Conservation (phyloP, 2,888 invertebrate genomes). For the Euplexia lucipara region DNA sequence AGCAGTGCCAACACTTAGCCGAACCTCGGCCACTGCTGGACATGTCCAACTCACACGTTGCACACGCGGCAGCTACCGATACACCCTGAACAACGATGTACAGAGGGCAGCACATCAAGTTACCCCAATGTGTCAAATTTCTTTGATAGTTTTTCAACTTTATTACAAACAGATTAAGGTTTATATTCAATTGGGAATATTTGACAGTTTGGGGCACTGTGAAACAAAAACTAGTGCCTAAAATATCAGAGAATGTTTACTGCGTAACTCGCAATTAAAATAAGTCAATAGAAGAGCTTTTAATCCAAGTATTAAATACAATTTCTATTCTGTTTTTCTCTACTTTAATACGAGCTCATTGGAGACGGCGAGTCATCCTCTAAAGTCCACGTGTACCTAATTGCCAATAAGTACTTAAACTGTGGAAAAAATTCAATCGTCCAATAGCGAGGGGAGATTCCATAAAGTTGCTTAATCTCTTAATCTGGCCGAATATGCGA, state of each 20-base stretch:
- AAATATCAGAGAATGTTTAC: not conserved
- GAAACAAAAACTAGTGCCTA: not conserved
- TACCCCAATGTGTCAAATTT: too few relatives aligned
- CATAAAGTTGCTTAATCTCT: slow-evolving; percentile 71
- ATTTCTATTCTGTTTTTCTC: slow-evolving; percentile 34
- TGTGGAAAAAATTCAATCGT: slow-evolving; percentile 55
- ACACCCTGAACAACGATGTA: too few relatives aligned
- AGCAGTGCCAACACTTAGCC: not conserved
- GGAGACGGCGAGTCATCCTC: slow-evolving; percentile 15
- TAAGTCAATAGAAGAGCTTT: slow-evolving; percentile 27
- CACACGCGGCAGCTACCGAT: too few relatives aligned
- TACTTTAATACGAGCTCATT: slow-evolving; percentile 18
- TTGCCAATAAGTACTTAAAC: slow-evolving; percentile 58
- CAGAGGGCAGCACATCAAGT: too few relatives aligned
- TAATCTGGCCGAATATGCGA: slow-evolving; percentile 70
- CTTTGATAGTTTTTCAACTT: too few relatives aligned
- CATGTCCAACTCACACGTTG: too few relatives aligned
- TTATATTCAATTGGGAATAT: too few relatives aligned
- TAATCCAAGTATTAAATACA: slow-evolving; percentile 44
- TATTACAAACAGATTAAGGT: too few relatives aligned
- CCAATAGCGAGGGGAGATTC: slow-evolving; percentile 47
- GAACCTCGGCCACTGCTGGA: not conserved
- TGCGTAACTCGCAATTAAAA: not conserved
- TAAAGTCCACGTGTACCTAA: slow-evolving; percentile 54
- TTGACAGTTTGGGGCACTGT: too few relatives aligned